Evolutionary conservation across 1,140 invertebrate genomes (phyloP), one percentile per base, ranked within the genome.

Genomic region (Lasioglossum baleicum): DNA sequence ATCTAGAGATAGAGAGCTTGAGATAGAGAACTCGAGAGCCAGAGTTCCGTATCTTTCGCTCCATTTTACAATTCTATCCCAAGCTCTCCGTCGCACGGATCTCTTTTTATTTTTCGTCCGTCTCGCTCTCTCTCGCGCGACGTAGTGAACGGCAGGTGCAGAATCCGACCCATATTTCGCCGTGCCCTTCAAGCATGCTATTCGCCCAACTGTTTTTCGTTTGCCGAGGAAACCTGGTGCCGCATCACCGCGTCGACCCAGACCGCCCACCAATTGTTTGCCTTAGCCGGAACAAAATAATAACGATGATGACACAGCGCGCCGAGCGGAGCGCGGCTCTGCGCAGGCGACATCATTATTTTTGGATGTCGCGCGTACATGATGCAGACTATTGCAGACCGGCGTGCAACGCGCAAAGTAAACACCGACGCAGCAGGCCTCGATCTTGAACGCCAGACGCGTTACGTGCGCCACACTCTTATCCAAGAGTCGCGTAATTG

Each of bases 381-480:
- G 35, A 35, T 35, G 35, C 35, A 35, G 35, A 3, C 35, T 35
- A 35, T 35, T 35, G 35, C 35, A 11, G 22, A 56, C 22, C 68
- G 51, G 8, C 7, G 48, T 53, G 17, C 22, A 42, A 53, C 72
- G 44, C 31, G 72, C 51, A 53, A 75, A 68, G 72, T 75, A 80
- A 75, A 75, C 64, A 80, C 72, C 60, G 72, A 75, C 26, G 78
- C 65, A 20, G 78, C 65, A 75, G 58, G 22, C 73, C 56, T 74
- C 63, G 78, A 26, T 75, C 63, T 75, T 68, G 73, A 80, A 73
- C 72, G 51, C 76, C 76, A 79, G 76, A 58, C 69, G 65, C 65
- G 69, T 78, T 78, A 56, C 48, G 68, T 53, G 7, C 56, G 10
- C 8, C n/a, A 5, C 31, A 13, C 68, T 78, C 48, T 65, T 72